Conservation (phyloP, 2,888 invertebrate species). For the Tetheella fluctuosa region DNA sequence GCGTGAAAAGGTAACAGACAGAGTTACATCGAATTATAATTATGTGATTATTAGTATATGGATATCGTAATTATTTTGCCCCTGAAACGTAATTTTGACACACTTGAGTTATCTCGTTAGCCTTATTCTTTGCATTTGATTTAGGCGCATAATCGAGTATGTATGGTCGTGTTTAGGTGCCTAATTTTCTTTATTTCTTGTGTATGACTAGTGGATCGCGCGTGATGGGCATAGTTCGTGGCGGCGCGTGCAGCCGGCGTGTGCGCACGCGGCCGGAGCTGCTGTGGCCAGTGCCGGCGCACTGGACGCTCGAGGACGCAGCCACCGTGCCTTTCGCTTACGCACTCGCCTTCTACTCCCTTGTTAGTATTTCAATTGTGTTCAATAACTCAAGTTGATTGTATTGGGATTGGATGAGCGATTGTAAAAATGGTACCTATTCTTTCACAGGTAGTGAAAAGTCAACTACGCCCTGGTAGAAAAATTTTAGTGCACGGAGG, state of each 20-base stretch:
- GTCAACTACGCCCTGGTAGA: not conserved
- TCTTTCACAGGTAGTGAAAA: not conserved
- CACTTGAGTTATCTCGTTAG: too few species aligned
- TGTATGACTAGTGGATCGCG: conserved; percentile 24
- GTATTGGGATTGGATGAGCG: too few species aligned
- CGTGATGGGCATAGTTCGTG: conserved; percentile 84
- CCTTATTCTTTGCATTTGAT: too few species aligned
- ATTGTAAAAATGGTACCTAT: too few species aligned
- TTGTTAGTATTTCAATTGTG: conserved; percentile 50
- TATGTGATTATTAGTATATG: too few species aligned
- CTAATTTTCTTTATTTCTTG: not conserved
- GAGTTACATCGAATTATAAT: too few species aligned
- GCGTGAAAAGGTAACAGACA: too few species aligned
- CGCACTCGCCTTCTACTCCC: conserved; percentile 70
- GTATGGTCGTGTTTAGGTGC: too few species aligned
- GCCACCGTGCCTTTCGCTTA: conserved; percentile 90
- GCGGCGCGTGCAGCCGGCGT: conserved; percentile 79
- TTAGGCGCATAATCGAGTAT: too few species aligned
- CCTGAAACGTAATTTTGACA: too few species aligned
- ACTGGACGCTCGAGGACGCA: conserved; percentile 88
- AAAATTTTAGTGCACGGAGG: conserved; percentile 45
- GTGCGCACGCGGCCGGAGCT: conserved; percentile 75
- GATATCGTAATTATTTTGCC: too few species aligned
- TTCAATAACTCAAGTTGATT: too few species aligned
- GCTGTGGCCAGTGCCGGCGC: conserved; percentile 86